These are phyloP conservation scores for Neodiprion virginianus DNA, from an alignment of 1,140 invertebrate genomes.

Conservation along the genomic window DNA sequence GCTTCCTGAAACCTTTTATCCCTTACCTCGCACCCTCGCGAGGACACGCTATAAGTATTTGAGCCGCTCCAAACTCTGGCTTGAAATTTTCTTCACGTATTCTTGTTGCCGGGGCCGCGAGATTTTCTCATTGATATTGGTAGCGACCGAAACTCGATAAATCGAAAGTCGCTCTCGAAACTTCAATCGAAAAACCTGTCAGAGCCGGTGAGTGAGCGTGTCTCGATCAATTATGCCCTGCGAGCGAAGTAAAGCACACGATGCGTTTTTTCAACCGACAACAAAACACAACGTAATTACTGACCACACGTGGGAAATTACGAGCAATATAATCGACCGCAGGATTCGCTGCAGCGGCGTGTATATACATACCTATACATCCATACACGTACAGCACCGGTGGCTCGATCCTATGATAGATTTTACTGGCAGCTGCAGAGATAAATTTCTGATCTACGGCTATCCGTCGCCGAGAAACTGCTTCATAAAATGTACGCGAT, in stretches of 20 bases:
- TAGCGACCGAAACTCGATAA: background rate
- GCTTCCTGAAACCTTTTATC: background rate
- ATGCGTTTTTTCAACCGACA: no score
- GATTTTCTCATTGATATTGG: background rate
- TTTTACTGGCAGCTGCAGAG: background rate
- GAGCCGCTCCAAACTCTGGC: conserved; percentile 1
- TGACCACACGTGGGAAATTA: no score
- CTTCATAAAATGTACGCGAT: conserved; percentile 2
- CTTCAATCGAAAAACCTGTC: background rate
- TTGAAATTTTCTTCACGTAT: background rate
- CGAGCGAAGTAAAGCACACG: no score
- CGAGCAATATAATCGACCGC: no score
- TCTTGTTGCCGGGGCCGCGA: background rate
- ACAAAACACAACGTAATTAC: no score
- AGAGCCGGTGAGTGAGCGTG: background rate
- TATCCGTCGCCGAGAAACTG: background rate
- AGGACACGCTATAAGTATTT: conserved; percentile 5
- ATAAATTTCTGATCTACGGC: background rate
- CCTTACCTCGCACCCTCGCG: background rate
- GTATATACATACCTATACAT: no score
- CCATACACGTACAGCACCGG: no score
- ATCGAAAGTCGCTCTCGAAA: conserved; percentile 5
- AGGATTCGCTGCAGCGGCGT: no score
- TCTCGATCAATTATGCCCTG: no score
- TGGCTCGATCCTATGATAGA: background rate